phyloP scores from a whole-genome alignment of 2,113 vertebrate species.

The Prietella phreatophila region DNA sequence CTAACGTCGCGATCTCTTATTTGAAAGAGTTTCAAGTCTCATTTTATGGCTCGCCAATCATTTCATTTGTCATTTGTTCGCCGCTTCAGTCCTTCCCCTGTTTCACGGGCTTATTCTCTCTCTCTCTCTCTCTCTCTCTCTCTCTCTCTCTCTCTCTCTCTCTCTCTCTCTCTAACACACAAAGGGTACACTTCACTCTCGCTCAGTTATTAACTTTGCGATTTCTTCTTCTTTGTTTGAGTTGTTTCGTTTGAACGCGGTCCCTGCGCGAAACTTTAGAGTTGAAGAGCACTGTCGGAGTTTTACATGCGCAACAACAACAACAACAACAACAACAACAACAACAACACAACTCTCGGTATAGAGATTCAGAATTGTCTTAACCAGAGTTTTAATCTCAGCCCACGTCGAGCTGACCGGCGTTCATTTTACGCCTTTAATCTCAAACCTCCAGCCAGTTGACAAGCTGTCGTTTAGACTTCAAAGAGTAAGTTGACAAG shows the following conservation, averaged over 20 bases:
- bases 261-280: neutral
- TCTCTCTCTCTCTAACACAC: slow-evolving; percentile 13
- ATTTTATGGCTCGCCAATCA: slow-evolving; percentile 83
- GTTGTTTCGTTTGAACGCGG: neutral
- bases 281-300: neutral
- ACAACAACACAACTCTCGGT: neutral
- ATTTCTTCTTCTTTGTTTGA: slow-evolving; percentile 37
- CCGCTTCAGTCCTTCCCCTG: slow-evolving; percentile 47
- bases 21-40: slow-evolving; percentile 85
- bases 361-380: neutral
- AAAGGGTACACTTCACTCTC: slow-evolving; percentile 58
- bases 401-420: slow-evolving; percentile 51
- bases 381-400: slow-evolving; percentile 44
- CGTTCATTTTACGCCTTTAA: slow-evolving; percentile 76
- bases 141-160: neutral
- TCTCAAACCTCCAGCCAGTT: slow-evolving; percentile 80
- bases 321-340: neutral
- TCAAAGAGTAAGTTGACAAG: slow-evolving; percentile 74
- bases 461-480: slow-evolving; percentile 77
- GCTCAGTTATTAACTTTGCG: slow-evolving; percentile 59
- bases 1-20: slow-evolving; percentile 83
- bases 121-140: neutral
- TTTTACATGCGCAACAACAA: neutral
- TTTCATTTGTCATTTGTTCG: slow-evolving; percentile 71
- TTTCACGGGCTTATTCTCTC: slow-evolving; percentile 57